Base-by-base conservation (phyloP, 2,113 vertebrate genomes). In the Oreochromis spilurus region DNA sequence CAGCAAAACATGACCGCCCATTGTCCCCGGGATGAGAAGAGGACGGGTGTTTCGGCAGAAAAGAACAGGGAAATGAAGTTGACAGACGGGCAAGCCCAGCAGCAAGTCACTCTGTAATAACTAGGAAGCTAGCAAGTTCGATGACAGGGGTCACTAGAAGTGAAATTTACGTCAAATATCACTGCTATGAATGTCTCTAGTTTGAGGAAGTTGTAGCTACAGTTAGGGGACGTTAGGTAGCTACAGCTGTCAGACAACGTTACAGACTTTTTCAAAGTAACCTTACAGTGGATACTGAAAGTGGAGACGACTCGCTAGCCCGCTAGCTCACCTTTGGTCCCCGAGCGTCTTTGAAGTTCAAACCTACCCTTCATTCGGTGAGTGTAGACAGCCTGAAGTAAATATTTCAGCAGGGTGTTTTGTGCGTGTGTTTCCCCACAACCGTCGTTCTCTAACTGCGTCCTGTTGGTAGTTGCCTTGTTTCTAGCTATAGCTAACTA, bases 51-150 rank as follows among this genome's bases (percentile, higher is more conserved):
- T 88, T 72, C 77, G 84, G 2, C 55, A 90, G 84, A 78, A 58
- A 67, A 87, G 93, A 95, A 94, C 94, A 94, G 93, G 94, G 94
- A 95, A 95, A 94, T 94, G 91, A 96, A 95, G 94, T 93, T 94
- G 91, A 91, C 87, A 89, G 95, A 92, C 89, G 54, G 86, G 84
- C 92, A 83, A 84, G 84, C 87, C 79, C 86, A 72, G 84, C 85
- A 65, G 84, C 83, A 50, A 24, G 81, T 87, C 85, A 85, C 77
- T 80, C 75, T 58, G 4, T 38, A 52, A 19, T 48, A 80, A 60
- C 78, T 55, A 88, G 90, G 79, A 88, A 81, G 83, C 85, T 81
- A 91, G 91, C 91, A 82, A 87, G 78, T 83, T 84, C 55, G 88
- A 80, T 82, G 89, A 90, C 90, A 78, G 81, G 81, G 75, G 79